These are phyloP conservation scores for Pungitius pungitius DNA, from an alignment of 2,113 vertebrate genomes.

Conservation along the genomic window DNA sequence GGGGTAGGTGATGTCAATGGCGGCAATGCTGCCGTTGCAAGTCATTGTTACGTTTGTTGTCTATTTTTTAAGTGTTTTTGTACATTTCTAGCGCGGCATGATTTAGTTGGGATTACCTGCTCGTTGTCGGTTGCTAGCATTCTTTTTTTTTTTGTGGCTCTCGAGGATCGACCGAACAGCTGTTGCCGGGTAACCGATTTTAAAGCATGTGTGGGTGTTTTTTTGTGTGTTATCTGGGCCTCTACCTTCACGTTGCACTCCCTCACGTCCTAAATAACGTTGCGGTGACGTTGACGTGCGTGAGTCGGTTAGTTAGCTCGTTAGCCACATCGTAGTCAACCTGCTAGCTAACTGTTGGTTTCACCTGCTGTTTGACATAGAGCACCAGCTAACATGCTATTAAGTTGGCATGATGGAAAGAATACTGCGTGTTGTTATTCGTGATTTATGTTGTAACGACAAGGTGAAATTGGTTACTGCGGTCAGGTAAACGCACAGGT, in stretches of 20 bases:
- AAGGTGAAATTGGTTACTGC: background rate
- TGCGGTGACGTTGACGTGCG: slow-evolving; percentile 13
- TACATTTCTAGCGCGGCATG: slow-evolving; percentile 2
- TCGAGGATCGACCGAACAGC: slow-evolving; percentile 34
- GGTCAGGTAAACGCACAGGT: background rate
- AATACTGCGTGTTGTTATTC: background rate
- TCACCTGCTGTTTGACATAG: slow-evolving; percentile 11
- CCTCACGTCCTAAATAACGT: background rate
- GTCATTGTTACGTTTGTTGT: background rate
- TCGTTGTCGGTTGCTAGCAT: slow-evolving; percentile 48
- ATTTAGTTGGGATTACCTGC: slow-evolving; percentile 63
- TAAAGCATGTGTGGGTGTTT: background rate
- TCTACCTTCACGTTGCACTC: background rate
- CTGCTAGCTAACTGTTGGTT: slow-evolving; percentile 17
- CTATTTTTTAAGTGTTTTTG: background rate
- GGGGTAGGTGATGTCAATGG: slow-evolving; percentile 30
- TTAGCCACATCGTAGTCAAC: slow-evolving; percentile 42
- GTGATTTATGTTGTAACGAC: background rate
- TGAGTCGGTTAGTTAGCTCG: slow-evolving; percentile 23
- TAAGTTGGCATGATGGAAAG: slow-evolving; percentile 16
- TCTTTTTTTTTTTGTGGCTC: slow-evolving; percentile 20
- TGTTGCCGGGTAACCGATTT: slow-evolving; percentile 44
- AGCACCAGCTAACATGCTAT: slow-evolving; percentile 38
- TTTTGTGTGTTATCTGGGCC: background rate
- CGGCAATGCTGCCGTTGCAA: rapidly evolving